Evolutionary conservation across 2,113 vertebrate genomes (phyloP).

Genomic region (Lepus timidus): DNA sequence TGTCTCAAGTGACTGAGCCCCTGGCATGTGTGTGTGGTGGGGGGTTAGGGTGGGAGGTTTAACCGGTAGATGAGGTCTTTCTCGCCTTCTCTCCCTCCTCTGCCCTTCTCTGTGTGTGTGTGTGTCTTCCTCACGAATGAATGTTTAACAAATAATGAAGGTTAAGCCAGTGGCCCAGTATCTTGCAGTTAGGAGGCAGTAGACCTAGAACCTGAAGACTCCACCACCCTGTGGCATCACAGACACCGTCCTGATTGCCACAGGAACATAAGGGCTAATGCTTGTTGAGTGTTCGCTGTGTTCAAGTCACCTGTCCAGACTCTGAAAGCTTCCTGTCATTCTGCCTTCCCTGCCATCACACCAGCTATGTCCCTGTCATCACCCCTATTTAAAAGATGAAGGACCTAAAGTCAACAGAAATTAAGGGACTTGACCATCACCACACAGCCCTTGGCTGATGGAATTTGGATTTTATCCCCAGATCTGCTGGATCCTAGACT

Average conservation of each 20-base stretch:
- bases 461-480: neutral
- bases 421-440: neutral
- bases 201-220: neutral
- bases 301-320: neutral
- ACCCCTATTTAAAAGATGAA: neutral
- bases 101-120: too few species aligned
- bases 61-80: too few species aligned
- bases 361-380: neutral
- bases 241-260: neutral
- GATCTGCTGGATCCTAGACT: neutral
- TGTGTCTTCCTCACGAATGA: too few species aligned
- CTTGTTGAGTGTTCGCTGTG: neutral
- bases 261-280: neutral
- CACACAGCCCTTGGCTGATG: neutral
- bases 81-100: too few species aligned
- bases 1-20: too few species aligned
- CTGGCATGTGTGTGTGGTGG: too few species aligned
- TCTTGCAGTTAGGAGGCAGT: neutral
- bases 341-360: neutral
- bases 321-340: fast-evolving
- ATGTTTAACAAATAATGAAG: too few species aligned
- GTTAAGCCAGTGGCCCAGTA: neutral
- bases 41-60: too few species aligned
- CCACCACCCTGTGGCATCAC: fast-evolving
- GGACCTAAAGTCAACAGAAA: neutral